Percentiles rank a stretch among this genome's conserved stretches.
Conservation (phyloP, 1,140 invertebrate genomes). For the Danaus plexippus region DNA sequence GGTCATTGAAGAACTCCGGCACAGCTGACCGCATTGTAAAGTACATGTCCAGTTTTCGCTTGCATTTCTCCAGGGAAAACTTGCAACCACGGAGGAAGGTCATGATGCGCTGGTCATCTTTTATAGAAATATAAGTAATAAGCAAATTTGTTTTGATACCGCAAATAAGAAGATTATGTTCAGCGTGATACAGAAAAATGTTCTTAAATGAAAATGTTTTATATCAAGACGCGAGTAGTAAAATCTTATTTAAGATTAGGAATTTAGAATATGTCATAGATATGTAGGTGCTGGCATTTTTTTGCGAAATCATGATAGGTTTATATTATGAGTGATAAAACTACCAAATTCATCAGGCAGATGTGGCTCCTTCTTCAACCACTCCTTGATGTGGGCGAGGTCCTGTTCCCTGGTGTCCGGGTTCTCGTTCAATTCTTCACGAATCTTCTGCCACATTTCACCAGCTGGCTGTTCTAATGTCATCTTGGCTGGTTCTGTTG, state of each 20-base stretch:
- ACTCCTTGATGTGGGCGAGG: constrained; percentile 81
- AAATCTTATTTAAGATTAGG: not conserved
- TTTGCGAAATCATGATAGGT: too few species aligned
- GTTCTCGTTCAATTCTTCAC: constrained; percentile 83
- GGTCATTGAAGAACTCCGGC: constrained; percentile 86
- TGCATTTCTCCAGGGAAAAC: constrained; percentile 89
- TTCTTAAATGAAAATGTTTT: constrained; percentile 35
- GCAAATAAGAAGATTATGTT: too few species aligned
- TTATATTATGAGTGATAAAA: not conserved
- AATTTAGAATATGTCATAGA: too few species aligned
- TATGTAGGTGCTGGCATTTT: too few species aligned
- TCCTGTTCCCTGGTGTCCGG: constrained; percentile 78
- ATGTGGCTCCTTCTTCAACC: constrained; percentile 79
- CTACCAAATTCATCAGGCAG: constrained; percentile 65
- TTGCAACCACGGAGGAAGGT: constrained; percentile 90
- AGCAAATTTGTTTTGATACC: too few species aligned
- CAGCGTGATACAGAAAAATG: too few species aligned
- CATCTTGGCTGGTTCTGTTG: constrained; percentile 73
- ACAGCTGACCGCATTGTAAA: constrained; percentile 87
- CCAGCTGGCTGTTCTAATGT: constrained; percentile 81
- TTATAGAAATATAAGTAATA: too few species aligned
- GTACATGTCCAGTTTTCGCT: constrained; percentile 89
- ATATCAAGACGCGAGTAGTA: not conserved
- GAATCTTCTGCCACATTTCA: constrained; percentile 83
- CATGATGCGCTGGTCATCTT: constrained; percentile 82